These are phyloP conservation scores for Urocolius indicus DNA, from an alignment of 2,113 vertebrate species.

Conservation along the genomic window DNA sequence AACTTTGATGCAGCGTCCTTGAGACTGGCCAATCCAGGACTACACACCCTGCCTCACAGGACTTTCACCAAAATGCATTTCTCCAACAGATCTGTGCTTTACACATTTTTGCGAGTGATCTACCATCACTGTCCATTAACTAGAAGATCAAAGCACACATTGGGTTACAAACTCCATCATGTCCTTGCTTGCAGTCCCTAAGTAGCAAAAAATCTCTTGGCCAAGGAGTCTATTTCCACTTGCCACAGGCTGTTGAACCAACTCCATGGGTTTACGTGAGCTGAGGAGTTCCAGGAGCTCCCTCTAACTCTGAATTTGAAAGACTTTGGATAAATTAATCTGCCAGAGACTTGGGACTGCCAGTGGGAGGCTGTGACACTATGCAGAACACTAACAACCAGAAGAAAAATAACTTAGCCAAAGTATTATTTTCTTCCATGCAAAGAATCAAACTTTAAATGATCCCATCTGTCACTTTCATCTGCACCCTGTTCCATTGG, in stretches of 20 bases:
- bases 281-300: neutral
- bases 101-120: neutral
- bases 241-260: neutral
- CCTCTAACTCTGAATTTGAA: neutral
- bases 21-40: neutral
- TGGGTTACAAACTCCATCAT: neutral
- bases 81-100: neutral
- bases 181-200: neutral
- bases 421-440: conserved; percentile 67
- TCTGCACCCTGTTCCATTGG: conserved; percentile 69
- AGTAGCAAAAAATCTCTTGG: neutral
- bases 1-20: neutral
- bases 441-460: conserved; percentile 75
- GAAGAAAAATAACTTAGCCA: conserved; percentile 67
- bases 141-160: neutral
- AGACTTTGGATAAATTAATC: neutral
- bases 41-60: neutral
- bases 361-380: neutral
- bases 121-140: neutral
- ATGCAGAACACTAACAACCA: conserved; percentile 56
- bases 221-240: neutral
- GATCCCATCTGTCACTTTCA: conserved; percentile 78
- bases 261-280: rapidly evolving
- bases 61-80: neutral
- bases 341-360: neutral